Evolutionary conservation across 2,888 invertebrate species (phyloP), one percentile per base, ranked within the genome.

Genomic region (Lepidonotus clava): DNA sequence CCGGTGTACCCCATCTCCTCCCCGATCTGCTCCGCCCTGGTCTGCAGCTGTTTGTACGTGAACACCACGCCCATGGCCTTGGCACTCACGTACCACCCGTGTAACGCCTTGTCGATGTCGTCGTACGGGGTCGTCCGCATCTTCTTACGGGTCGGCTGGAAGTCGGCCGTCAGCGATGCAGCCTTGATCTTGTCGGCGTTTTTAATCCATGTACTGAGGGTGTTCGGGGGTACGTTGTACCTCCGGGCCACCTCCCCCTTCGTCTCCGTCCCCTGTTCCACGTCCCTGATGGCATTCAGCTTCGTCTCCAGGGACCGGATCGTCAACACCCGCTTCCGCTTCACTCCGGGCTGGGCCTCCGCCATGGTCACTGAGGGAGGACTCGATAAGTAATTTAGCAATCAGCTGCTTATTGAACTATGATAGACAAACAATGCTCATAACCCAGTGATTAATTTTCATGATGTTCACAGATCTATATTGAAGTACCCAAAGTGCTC

Each of bases 161-260:
- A 80, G 80, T 80, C 80, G 21, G 80, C 28, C 1, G 80, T 41
- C 6, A 6, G 41, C 4, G 80, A 41, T 14, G 84, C 84, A 8
- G 84, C 84, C 34, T 56, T 84, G 14, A 84, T 84, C 34, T 36
- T 28, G 36, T 84, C 84, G 24, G 84, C 84, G 61, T 84, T 84
- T 32, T 84, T 84, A 36, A 84, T 84, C 84, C 84, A 84, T 24
- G 84, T 84, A 36, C 84, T 84, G 0, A 56, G 84, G 0, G 84
- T 84, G 36, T 61, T 84, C 0, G 84, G 56, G 24, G 84, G 84
- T 24, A 84, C 51, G 56, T 56, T 36, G 38, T 56, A 84, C 14
- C 51, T 24, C 24, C 80, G 80, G 46, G 80, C 80, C 6, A 80
- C 51, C 18, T 80, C 51, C n/a, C 41, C 80, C 28, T 80, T 80